A percentile compares a stretch with the other conserved stretches of the same genome.
Conservation (phyloP, 37 sponge, comb jelly and placozoan species). For the Axinella damicornis region DNA sequence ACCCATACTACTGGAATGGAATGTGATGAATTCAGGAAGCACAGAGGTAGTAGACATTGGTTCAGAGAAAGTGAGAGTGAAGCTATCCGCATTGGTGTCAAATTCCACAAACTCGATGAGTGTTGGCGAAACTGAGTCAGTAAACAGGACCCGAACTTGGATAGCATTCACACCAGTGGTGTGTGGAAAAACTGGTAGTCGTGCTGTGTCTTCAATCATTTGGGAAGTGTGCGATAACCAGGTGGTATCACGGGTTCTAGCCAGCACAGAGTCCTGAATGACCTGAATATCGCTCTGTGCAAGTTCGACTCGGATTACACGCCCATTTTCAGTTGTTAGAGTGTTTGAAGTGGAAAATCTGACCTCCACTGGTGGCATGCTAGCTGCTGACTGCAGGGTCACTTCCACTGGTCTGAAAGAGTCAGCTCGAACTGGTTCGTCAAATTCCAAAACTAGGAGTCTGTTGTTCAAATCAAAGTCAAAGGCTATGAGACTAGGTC, state of each 20-base stretch:
- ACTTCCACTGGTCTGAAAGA: slow-evolving; percentile 43
- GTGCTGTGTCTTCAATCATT: slow-evolving; percentile 64
- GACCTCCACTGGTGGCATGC: slow-evolving; percentile 21
- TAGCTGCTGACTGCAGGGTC: slow-evolving; percentile 60
- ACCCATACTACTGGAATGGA: slow-evolving; percentile 47
- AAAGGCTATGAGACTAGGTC: slow-evolving; percentile 75
- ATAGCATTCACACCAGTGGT: slow-evolving; percentile 66
- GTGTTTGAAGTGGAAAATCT: slow-evolving; percentile 29
- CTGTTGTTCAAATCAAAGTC: slow-evolving; percentile 79
- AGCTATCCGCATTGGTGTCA: slow-evolving; percentile 54
- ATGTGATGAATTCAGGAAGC: slow-evolving; percentile 48
- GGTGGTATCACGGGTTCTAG: slow-evolving; percentile 61
- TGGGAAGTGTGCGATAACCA: slow-evolving; percentile 60
- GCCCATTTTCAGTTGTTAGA: slow-evolving; percentile 30
- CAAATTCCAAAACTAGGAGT: slow-evolving; percentile 65
- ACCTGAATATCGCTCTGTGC: slow-evolving; percentile 52
- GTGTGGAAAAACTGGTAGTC: slow-evolving; percentile 56
- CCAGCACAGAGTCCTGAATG: slow-evolving; percentile 63
- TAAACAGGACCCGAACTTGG: slow-evolving; percentile 53
- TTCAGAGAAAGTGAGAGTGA: slow-evolving; percentile 85
- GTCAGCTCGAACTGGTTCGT: slow-evolving; percentile 75
- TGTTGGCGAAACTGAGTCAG: slow-evolving; percentile 64
- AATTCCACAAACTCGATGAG: slow-evolving; percentile 54
- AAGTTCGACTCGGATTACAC: slow-evolving; percentile 43
- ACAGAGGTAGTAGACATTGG: slow-evolving; percentile 61